phyloP scores from a whole-genome alignment of 2,113 vertebrate species.

The Proteles cristata region DNA sequence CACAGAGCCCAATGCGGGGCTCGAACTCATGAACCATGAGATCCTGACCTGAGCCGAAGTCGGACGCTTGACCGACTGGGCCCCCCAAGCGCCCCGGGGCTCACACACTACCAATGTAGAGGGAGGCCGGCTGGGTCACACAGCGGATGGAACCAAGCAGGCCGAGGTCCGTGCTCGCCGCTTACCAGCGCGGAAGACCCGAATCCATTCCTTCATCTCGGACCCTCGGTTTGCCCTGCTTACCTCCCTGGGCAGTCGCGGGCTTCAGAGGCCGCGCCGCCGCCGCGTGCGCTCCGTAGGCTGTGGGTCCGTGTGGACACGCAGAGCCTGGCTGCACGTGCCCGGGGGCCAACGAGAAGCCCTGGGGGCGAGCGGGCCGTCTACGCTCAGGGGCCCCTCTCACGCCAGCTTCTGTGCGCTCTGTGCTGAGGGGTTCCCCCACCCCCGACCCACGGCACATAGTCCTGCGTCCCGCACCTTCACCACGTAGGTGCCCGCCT shows the following conservation, averaged over 20 bases:
- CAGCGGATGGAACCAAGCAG: too few species aligned
- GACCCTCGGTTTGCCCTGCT: neutral
- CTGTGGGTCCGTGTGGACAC: rapidly evolving
- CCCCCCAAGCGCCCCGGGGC: too few species aligned
- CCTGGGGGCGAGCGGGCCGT: neutral
- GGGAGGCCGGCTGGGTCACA: neutral
- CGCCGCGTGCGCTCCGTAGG: neutral
- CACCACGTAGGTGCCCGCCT: neutral
- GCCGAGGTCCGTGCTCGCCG: neutral
- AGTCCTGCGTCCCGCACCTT: neutral
- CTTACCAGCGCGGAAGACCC: neutral
- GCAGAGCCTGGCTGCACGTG: neutral
- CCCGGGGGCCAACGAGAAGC: neutral
- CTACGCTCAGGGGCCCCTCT: neutral
- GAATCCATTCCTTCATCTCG: too few species aligned
- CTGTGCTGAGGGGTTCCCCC: too few species aligned
- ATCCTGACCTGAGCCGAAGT: too few species aligned
- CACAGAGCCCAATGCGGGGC: too few species aligned
- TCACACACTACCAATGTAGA: neutral
- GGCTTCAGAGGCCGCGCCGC: neutral
- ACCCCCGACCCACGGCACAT: too few species aligned
- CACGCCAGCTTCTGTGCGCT: neutral
- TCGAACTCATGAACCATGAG: too few species aligned
- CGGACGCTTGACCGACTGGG: too few species aligned
- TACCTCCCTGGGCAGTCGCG: neutral